phyloP scores from a whole-genome alignment of 2,113 vertebrate genomes.

The Sander vitreus region DNA sequence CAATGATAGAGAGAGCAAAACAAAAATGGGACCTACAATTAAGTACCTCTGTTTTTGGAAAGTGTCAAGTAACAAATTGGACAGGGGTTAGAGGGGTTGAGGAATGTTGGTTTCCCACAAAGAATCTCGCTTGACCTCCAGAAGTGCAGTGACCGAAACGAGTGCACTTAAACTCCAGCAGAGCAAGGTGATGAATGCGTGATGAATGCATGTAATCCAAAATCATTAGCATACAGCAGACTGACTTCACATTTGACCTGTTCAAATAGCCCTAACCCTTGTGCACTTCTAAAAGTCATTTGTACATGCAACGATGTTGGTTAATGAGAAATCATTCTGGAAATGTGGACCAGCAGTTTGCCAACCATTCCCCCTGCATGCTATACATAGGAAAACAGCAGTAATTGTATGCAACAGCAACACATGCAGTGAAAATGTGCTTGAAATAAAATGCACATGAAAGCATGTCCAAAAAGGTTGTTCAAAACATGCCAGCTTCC shows the following conservation, averaged over 20 bases:
- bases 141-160: slow-evolving; percentile 18
- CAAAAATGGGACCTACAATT: slow-evolving; percentile 64
- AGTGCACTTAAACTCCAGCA: slow-evolving; percentile 7
- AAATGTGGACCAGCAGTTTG: not conserved
- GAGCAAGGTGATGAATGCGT: not conserved
- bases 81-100: slow-evolving; percentile 34
- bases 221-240: not conserved
- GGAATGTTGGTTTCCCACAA: slow-evolving; percentile 39
- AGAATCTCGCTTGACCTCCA: slow-evolving; percentile 59
- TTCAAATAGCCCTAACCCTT: not conserved
- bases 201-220: not conserved
- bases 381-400: not conserved
- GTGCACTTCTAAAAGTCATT: not conserved
- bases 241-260: not conserved
- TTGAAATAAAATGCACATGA: slow-evolving; percentile 22
- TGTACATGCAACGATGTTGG: not conserved
- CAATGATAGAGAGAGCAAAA: slow-evolving; percentile 67
- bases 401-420: not conserved
- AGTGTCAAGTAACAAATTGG: slow-evolving; percentile 74
- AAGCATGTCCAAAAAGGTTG: slow-evolving; percentile 9
- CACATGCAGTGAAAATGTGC: slow-evolving; percentile 6
- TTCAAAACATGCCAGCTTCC: slow-evolving; percentile 6
- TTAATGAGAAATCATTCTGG: not conserved
- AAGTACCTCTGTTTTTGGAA: slow-evolving; percentile 65
- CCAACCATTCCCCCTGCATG: not conserved